phyloP scores from a whole-genome alignment of 2,113 vertebrate species.

The Bufo bufo region DNA sequence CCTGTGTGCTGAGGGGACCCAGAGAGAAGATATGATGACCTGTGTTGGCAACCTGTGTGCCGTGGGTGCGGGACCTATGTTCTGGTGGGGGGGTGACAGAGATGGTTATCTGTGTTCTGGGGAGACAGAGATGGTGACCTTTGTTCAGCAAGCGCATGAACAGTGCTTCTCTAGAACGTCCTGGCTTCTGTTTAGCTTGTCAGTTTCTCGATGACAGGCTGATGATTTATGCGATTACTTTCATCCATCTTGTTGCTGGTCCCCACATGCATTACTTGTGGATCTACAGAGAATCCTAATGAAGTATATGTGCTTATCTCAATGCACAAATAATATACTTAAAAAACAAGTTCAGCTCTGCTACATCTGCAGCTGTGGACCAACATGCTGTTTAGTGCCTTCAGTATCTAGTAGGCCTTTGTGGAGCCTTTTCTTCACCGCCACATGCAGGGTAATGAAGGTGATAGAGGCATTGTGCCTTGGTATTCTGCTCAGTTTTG shows the following conservation, averaged over 20 bases:
- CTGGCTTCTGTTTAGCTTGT: background rate
- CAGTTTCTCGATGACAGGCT: background rate
- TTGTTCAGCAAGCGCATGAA: too few species aligned
- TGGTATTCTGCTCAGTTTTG: constrained; percentile 24
- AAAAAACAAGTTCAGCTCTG: background rate
- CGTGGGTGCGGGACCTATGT: too few species aligned
- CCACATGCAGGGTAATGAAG: too few species aligned
- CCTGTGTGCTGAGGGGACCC: too few species aligned
- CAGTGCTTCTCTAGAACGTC: background rate
- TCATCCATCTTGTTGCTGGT: too few species aligned
- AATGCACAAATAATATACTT: background rate
- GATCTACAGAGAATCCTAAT: too few species aligned
- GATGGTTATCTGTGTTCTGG: too few species aligned
- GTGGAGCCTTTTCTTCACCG: background rate
- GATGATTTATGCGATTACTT: background rate
- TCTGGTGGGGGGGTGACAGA: too few species aligned
- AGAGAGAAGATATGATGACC: too few species aligned
- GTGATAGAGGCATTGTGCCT: constrained; percentile 18
- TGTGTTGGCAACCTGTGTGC: too few species aligned
- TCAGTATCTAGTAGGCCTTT: background rate
- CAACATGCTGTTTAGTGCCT: background rate
- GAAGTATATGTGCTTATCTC: too few species aligned
- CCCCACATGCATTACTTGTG: background rate
- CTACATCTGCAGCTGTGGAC: background rate
- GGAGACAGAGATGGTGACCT: too few species aligned